Evolutionary conservation across 2,888 invertebrate species (phyloP).

Genomic region (Drymonia ruficornis): DNA sequence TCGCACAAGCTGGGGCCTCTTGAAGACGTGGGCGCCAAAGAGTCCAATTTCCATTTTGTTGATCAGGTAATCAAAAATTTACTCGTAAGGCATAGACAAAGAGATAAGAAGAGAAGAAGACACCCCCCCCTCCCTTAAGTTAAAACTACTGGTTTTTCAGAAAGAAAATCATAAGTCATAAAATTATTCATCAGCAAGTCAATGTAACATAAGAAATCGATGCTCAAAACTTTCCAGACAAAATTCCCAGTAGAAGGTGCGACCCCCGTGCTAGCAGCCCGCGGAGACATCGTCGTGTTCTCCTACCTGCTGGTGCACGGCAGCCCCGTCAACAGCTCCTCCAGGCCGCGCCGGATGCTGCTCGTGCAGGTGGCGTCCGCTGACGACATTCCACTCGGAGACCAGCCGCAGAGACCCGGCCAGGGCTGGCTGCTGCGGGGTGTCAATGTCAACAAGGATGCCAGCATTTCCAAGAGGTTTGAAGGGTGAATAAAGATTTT

Average conservation of each 20-base stretch:
- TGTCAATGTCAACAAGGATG: constrained; percentile 62
- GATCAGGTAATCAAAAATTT: constrained; percentile 62
- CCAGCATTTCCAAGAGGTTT: constrained; percentile 55
- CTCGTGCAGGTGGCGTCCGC: constrained; percentile 81
- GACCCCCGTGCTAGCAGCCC: constrained; percentile 76
- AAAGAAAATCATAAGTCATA: too few species aligned
- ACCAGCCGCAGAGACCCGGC: constrained; percentile 73
- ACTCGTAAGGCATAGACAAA: too few species aligned
- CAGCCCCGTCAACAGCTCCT: constrained; percentile 79
- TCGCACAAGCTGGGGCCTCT: constrained; percentile 85
- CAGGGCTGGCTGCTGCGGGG: constrained; percentile 84
- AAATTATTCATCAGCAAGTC: too few species aligned
- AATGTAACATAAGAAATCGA: too few species aligned
- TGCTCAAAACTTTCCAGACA: constrained; percentile 43
- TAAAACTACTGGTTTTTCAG: too few species aligned
- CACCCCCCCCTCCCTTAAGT: too few species aligned
- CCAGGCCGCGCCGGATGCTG: constrained; percentile 79
- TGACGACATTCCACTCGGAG: constrained; percentile 76
- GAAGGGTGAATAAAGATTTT: constrained; percentile 18
- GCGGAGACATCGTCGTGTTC: constrained; percentile 85
- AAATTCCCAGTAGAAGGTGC: constrained; percentile 78
- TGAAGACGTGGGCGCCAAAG: constrained; percentile 74
- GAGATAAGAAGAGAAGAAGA: too few species aligned
- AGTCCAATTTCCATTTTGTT: constrained; percentile 76
- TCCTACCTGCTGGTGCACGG: constrained; percentile 85